Percentiles rank a stretch among this genome's conserved stretches.
Evolutionary conservation across 2,797 vertebrate species (phyloP).

Genomic region (Eospalax fontanierii): DNA sequence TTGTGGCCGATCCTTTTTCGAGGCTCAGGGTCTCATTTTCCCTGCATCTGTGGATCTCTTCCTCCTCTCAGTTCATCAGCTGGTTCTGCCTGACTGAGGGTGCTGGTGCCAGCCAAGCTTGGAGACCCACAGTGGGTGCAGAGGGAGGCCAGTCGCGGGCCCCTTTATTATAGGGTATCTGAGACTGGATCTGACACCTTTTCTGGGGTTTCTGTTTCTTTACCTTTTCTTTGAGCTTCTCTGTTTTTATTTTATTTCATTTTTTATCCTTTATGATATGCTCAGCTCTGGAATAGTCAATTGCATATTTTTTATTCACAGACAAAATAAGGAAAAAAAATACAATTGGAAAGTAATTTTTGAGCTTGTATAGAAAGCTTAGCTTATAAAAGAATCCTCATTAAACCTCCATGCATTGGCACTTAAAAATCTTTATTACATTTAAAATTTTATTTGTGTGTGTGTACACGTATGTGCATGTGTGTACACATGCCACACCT

Average conservation of each 20-base stretch:
- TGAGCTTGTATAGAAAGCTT: not conserved
- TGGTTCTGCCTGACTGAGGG: not conserved
- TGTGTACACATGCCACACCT: not conserved
- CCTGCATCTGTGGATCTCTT: slow-evolving; percentile 36
- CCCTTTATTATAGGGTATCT: not conserved
- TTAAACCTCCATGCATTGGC: not conserved
- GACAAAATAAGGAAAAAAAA: not conserved
- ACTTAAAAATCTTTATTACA: not conserved
- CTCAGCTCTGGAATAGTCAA: not conserved
- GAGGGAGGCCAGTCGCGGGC: not conserved
- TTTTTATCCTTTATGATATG: slow-evolving; percentile 28
- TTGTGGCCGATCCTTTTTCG: slow-evolving; percentile 51
- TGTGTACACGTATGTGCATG: not conserved
- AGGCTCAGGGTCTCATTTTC: slow-evolving; percentile 54
- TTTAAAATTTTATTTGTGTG: not conserved
- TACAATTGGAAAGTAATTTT: slow-evolving; percentile 5
- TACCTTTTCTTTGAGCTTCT: not conserved
- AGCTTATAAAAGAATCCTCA: not conserved
- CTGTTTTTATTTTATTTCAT: not conserved
- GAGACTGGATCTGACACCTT: not conserved
- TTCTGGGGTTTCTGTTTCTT: not conserved
- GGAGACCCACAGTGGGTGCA: not conserved
- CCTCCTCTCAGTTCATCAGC: not conserved
- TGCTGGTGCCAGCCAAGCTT: not conserved
- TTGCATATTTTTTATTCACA: slow-evolving; percentile 1